These are phyloP conservation scores for Camponotus fellah DNA, from an alignment of 2,888 invertebrate genomes.

Conservation along the genomic window DNA sequence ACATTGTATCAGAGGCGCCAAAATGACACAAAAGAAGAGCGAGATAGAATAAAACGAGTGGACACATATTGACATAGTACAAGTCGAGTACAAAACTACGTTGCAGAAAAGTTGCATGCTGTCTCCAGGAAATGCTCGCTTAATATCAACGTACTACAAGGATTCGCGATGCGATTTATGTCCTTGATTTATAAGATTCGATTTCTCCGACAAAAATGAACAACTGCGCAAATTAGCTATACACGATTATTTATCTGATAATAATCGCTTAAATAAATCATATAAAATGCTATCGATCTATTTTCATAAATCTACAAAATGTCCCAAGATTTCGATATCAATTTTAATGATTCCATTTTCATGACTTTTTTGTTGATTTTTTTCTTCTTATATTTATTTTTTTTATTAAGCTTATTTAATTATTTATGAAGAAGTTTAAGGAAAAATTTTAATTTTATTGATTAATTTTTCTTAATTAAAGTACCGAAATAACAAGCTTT, in stretches of 20 bases:
- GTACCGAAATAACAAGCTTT: not conserved
- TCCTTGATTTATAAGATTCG: constrained; percentile 24
- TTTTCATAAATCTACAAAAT: not conserved
- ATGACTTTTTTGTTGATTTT: not conserved
- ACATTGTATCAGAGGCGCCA: constrained; percentile 21
- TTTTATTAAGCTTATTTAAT: not conserved
- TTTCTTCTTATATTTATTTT: not conserved
- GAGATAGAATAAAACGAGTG: not conserved
- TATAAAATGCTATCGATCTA: not conserved
- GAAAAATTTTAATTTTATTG: not conserved
- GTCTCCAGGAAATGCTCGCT: constrained; percentile 19
- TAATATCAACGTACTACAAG: constrained; percentile 27
- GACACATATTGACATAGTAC: constrained; percentile 47
- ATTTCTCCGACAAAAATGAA: constrained; percentile 2
- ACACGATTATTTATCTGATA: not conserved
- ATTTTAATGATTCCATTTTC: not conserved
- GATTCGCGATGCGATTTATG: constrained; percentile 20
- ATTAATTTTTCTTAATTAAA: not conserved
- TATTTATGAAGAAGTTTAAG: not conserved
- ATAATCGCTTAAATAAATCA: constrained; percentile 3
- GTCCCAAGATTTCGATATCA: not conserved
- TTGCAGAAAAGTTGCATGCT: constrained; percentile 6
- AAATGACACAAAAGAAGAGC: constrained; percentile 30
- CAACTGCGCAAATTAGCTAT: constrained; percentile 27
- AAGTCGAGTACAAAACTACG: constrained; percentile 26